A percentile compares a stretch with the other conserved stretches of the same genome.
Conservation (phyloP, 2,888 invertebrate genomes). For the Callyntrura guangdongensis region DNA sequence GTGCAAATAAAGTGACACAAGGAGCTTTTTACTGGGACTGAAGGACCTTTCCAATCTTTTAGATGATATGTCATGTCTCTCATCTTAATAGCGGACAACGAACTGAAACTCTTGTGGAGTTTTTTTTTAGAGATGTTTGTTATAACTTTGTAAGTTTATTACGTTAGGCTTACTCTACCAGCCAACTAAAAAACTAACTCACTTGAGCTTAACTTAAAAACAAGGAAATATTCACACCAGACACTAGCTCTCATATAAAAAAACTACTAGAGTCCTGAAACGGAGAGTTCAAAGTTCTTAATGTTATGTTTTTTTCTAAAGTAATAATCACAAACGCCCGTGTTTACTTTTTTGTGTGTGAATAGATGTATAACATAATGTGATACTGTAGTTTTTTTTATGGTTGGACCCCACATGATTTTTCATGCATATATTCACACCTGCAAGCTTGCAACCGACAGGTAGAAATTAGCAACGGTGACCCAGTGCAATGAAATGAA, state of each 20-base stretch:
- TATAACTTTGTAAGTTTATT: neutral
- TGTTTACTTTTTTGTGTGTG: slow-evolving; percentile 21
- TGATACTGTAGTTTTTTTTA: neutral
- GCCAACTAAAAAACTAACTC: neutral
- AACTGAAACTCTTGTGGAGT: slow-evolving; percentile 3
- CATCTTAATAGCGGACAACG: slow-evolving; percentile 3
- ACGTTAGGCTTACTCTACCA: neutral
- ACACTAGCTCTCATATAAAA: neutral
- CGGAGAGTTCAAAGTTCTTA: slow-evolving; percentile 19
- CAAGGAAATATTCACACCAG: neutral
- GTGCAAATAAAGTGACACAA: slow-evolving; percentile 28
- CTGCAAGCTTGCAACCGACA: neutral
- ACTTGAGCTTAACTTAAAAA: slow-evolving; percentile 12
- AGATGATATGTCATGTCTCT: slow-evolving; percentile 2
- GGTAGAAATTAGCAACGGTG: slow-evolving; percentile 49
- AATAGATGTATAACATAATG: neutral
- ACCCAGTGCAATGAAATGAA: slow-evolving; percentile 41
- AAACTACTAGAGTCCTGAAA: neutral
- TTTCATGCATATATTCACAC: slow-evolving; percentile 44
- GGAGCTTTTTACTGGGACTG: neutral
- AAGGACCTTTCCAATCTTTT: slow-evolving; percentile 55
- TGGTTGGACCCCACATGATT: slow-evolving; percentile 8
- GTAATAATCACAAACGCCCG: no score
- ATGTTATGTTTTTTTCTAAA: no score
- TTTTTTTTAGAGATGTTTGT: neutral